phyloP scores from a whole-genome alignment of 2,113 vertebrate species.

The Formicarius rufipectus region DNA sequence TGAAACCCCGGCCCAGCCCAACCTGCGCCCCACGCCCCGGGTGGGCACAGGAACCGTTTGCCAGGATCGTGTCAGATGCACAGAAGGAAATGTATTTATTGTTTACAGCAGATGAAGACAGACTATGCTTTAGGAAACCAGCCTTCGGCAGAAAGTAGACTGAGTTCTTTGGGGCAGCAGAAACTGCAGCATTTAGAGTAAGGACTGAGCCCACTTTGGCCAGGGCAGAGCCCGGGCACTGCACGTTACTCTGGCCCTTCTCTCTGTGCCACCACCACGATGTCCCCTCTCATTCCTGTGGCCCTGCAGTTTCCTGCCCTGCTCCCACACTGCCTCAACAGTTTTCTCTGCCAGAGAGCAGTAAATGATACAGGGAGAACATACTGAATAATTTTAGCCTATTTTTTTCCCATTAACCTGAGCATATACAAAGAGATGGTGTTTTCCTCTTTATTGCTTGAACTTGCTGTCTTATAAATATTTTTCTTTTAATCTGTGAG shows the following conservation, averaged over 20 bases:
- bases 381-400: neutral
- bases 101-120: neutral
- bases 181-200: neutral
- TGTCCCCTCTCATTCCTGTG: neutral
- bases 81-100: neutral
- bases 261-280: fast-evolving
- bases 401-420: neutral
- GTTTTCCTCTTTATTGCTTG: neutral
- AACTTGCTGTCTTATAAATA: neutral
- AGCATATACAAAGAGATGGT: neutral
- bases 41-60: neutral
- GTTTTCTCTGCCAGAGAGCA: neutral
- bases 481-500: neutral
- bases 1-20: neutral
- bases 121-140: neutral
- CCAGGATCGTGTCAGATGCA: neutral
- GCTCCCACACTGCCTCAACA: neutral
- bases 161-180: neutral
- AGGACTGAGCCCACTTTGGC: neutral
- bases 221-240: neutral
- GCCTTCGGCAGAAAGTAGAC: neutral
- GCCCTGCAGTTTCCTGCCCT: neutral
- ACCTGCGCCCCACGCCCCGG: fast-evolving
- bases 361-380: neutral
- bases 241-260: neutral